Conservation (phyloP, 2,113 vertebrate species). For the Phrynosoma blainvillii region DNA sequence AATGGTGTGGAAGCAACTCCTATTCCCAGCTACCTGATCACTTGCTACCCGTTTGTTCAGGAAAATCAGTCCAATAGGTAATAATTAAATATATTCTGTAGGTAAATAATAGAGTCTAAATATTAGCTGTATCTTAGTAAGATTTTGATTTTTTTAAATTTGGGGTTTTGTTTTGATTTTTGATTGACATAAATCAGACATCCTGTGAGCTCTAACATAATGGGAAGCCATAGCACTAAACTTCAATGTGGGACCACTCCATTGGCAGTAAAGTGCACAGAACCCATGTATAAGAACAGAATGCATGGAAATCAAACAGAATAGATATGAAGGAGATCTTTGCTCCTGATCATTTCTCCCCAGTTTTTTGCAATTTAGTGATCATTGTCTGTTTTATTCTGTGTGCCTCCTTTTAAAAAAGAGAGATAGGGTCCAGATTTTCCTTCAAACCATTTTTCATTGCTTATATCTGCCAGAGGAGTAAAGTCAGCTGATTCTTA, state of each 20-base stretch:
- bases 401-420: background rate
- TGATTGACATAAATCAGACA: background rate
- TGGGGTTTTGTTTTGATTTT: no score
- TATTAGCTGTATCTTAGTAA: background rate
- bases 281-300: background rate
- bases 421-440: background rate
- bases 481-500: background rate
- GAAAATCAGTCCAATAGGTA: constrained; percentile 98
- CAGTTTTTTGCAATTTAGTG: background rate
- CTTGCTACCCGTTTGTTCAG: constrained; percentile 98
- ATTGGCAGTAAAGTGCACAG: background rate
- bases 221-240: background rate
- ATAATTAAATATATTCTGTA: background rate
- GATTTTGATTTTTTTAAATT: background rate
- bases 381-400: background rate
- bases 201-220: background rate
- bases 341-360: background rate
- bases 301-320: background rate
- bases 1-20: constrained; percentile 88
- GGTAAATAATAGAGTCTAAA: background rate
- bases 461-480: background rate
- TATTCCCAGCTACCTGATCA: constrained; percentile 98
- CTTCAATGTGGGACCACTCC: background rate
- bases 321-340: background rate
- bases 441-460: background rate